Base-by-base conservation (phyloP, 2,113 vertebrate species). In the Tragelaphus imberbis region DNA sequence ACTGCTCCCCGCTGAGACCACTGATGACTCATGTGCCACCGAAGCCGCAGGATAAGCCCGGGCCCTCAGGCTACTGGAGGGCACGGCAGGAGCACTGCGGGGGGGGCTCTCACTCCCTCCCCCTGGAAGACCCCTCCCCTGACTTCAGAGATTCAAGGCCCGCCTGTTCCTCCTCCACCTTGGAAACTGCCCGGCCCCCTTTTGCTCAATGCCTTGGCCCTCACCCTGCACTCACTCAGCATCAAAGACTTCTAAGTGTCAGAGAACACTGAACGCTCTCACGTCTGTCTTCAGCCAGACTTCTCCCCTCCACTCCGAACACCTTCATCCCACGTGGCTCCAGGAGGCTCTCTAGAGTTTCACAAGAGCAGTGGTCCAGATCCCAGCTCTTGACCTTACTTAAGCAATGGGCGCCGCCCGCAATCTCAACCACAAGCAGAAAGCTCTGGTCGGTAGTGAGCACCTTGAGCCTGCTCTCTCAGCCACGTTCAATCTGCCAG, bases 31-130 rank as follows among this genome's bases (percentile, higher is more conserved):
- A 12, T 0, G 16, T 16, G 80, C 49, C 11, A 44, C 58, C 58
- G 19, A 61, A 75, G 28, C 33, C 68, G 11, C 2, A 1, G 13
- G 25, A n/a, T 25, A 8, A 53, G 56, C 33, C 40, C 14, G 1
- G 44, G 51, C 79, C 51, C 61, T 80, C 53, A 28, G 4, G 40
- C 25, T 6, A n/a, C 63, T 1, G 3, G 58, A 47, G 53, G 30
- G 30, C 2, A 27, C 2, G 2, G 40, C 56, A n/a, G 44, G 0
- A 65, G 53, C 65, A 25, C 9, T 25, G 40, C 14, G 6, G 6
- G 5, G 5, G 9, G 55, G 82, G 58, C 36, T 27, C 75, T 61
- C 82, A 6, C 7, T 40, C 79, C 17, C 36, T 11, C 49, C 61
- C 92, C 49, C 11, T 7, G 5, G 47, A 84, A 44, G 59, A 44